phyloP scores from a whole-genome alignment of 2,888 invertebrate genomes.

The Tupiocoris notatus region DNA sequence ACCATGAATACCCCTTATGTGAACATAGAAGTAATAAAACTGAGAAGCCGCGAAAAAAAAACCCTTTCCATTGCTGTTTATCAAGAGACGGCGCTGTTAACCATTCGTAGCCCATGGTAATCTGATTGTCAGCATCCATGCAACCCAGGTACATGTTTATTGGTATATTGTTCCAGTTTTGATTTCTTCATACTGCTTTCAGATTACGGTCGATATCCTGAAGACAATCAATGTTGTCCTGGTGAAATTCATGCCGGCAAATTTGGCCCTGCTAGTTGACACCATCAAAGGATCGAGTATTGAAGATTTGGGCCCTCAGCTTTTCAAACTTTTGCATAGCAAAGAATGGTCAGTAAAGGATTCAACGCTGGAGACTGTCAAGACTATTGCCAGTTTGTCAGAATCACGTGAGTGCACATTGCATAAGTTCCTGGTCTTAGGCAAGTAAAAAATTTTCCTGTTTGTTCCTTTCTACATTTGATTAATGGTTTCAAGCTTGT shows the following conservation, averaged over 20 bases:
- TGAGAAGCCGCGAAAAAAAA: no score
- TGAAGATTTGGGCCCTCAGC: conserved; percentile 65
- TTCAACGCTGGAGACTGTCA: conserved; percentile 70
- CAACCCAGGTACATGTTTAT: no score
- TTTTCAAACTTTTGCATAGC: conserved; percentile 70
- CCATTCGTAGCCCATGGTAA: no score
- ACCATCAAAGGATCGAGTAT: conserved; percentile 63
- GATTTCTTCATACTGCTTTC: not conserved
- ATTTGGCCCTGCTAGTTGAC: conserved; percentile 70
- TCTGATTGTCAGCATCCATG: no score
- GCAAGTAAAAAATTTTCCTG: not conserved
- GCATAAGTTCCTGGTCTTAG: not conserved
- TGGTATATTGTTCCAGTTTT: no score
- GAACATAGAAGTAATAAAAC: no score
- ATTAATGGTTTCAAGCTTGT: no score
- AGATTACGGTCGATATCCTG: conserved; percentile 61
- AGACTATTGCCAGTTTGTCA: conserved; percentile 68
- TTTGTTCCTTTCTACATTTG: not conserved
- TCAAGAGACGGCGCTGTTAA: no score
- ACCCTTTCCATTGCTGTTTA: no score
- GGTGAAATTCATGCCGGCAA: conserved; percentile 73
- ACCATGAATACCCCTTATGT: no score
- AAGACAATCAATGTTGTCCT: conserved; percentile 69
- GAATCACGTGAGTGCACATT: conserved; percentile 64
- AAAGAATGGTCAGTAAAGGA: conserved; percentile 77